Evolutionary conservation across 1,140 invertebrate species (phyloP).

Genomic region (Micrasema minimum): DNA sequence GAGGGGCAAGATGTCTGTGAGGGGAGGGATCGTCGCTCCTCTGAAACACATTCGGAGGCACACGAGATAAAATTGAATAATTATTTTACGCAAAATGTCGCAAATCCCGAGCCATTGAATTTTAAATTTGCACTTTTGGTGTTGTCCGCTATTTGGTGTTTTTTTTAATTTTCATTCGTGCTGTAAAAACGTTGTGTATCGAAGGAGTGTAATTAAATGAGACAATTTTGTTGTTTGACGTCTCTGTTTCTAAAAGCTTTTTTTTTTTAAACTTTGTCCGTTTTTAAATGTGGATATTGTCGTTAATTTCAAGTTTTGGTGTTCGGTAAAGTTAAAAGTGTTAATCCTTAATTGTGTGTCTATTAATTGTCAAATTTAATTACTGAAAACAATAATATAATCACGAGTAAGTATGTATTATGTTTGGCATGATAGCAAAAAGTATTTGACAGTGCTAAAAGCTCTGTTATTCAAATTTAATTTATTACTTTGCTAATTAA

Average conservation of each 20-base stretch:
- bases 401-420: no score
- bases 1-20: slow-evolving; percentile 35
- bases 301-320: slow-evolving; percentile 23
- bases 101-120: neutral
- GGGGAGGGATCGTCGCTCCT: slow-evolving; percentile 26
- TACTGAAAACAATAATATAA: no score
- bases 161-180: neutral
- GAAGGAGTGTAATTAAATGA: neutral
- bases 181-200: neutral
- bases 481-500: no score
- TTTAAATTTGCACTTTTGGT: neutral
- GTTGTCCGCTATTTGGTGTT: slow-evolving; percentile 6
- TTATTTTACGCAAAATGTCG: slow-evolving; percentile 5
- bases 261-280: slow-evolving; percentile 24
- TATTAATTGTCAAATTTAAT: no score
- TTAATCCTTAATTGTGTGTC: no score
- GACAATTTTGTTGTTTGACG: neutral
- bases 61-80: slow-evolving; percentile 34
- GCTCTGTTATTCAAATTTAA: no score
- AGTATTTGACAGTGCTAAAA: no score
- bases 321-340: neutral
- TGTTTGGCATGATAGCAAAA: no score
- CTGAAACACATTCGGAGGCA: slow-evolving; percentile 10
- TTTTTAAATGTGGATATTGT: slow-evolving; percentile 19
- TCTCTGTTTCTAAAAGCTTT: neutral